Base-by-base conservation (phyloP, 2,888 invertebrate species). In the Andrena dorsata region DNA sequence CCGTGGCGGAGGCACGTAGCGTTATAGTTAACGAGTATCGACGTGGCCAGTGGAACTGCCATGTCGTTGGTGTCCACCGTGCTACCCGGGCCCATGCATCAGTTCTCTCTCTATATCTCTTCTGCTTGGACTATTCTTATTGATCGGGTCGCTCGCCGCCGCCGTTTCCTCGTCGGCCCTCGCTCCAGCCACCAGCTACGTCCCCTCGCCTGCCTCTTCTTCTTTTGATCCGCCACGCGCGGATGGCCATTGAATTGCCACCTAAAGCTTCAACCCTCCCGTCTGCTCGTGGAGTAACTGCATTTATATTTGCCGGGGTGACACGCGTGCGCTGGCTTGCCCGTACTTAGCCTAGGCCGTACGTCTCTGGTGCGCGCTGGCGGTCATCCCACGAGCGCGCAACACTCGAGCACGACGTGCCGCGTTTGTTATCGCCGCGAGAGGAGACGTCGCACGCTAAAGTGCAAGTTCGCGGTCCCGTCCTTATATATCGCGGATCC, bases 21-120 rank as follows among this genome's bases (percentile, higher is more conserved):
- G 88, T 90, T 90, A 89, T 86, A 83, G 90, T 90, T 90, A 91
- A 91, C 91, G 90, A 91, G 90, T 90, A 89, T 88, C 90, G 90
- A 90, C 90, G 75, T 85, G 80, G 79, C 84, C 86, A 78, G 85
- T 82, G 88, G 87, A 89, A 88, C 91, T 91, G 91, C 90, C 90
- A 85, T 89, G 90, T 91, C 88, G 79, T 66, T 76, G 79, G 70
- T 88, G 90, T 88, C 85, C 83, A 74, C 61, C 58, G 64, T 56
- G 81, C 81, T 73, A 74, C 80, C 63, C 64, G 71, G 68, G 74
- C 75, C 49, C 79, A 26, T 74, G 69, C 74, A 66, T 82, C 72
- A 60, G 71, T 53, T 72, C 47, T 68, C 32, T 53, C 68, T 23
- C 47, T 53, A 16, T 23, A 23, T 58, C 72, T 66, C 66, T 35